These are phyloP conservation scores for Imbricaverruca yamaguchii DNA, from an alignment of 2,888 invertebrate genomes.

Conservation along the genomic window DNA sequence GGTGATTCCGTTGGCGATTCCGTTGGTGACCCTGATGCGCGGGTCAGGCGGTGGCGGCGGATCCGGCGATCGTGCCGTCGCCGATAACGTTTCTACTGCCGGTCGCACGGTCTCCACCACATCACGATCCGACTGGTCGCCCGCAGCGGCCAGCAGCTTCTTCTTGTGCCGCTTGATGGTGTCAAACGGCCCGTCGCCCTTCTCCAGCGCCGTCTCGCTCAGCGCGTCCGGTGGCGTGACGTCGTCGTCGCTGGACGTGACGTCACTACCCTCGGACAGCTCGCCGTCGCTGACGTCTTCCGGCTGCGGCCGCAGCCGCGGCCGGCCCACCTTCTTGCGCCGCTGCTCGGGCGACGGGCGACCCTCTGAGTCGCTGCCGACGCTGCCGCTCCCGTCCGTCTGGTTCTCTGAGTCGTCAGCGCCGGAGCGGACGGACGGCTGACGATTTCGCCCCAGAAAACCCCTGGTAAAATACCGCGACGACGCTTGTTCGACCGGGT, in stretches of 20 bases:
- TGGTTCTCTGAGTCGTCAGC: conserved; percentile 33
- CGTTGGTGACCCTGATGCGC: too few relatives aligned
- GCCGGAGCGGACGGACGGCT: conserved; percentile 32
- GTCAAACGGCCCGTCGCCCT: conserved; percentile 65
- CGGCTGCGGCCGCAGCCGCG: conserved; percentile 29
- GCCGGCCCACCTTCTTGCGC: conserved; percentile 48
- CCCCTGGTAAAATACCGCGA: conserved; percentile 68
- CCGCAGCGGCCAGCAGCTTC: conserved; percentile 46
- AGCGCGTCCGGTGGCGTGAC: conserved; percentile 27
- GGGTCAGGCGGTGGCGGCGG: not conserved
- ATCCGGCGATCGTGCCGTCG: not conserved
- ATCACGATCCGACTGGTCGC: not conserved
- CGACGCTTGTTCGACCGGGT: conserved; percentile 67
- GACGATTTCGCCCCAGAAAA: conserved; percentile 34
- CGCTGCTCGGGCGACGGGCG: conserved; percentile 79
- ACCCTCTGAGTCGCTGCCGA: conserved; percentile 84
- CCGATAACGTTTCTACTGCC: not conserved
- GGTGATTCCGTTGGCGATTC: not conserved
- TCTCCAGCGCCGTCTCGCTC: conserved; percentile 38
- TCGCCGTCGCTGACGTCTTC: conserved; percentile 15
- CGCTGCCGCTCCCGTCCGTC: conserved; percentile 62
- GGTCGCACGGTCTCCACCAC: not conserved
- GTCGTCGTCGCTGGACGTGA: conserved; percentile 27
- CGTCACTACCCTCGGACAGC: not conserved
- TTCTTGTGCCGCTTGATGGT: conserved; percentile 74